Percentiles rank a stretch among this genome's conserved stretches.
Evolutionary conservation across 2,888 invertebrate genomes (phyloP).

Genomic region (Chaetogeoica ovagalla): DNA sequence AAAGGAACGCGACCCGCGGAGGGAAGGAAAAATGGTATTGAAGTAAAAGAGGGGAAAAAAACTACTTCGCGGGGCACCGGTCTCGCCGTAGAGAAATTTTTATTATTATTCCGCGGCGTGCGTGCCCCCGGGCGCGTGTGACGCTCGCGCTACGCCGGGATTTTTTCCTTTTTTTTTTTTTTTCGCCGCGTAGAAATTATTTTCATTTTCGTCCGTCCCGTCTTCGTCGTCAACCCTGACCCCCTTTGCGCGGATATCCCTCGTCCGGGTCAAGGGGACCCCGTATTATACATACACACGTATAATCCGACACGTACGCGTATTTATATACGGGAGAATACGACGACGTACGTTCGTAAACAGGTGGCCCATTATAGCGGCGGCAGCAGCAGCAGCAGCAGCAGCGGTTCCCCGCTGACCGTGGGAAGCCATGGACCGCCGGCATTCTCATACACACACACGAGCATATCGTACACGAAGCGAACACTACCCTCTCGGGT

Average conservation of each 20-base stretch:
- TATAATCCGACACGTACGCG: slow-evolving; percentile 22
- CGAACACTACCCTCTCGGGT: no score
- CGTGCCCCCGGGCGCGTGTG: slow-evolving; percentile 47
- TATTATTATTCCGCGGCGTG: neutral
- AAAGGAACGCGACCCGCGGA: no score
- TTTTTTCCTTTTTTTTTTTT: neutral
- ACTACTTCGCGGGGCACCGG: no score
- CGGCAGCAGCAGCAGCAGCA: neutral
- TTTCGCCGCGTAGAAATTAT: no score
- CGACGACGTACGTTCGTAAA: slow-evolving; percentile 3
- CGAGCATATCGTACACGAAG: no score
- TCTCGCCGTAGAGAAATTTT: no score
- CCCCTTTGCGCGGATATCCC: neutral
- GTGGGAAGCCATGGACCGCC: slow-evolving; percentile 51
- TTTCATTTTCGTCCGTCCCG: no score
- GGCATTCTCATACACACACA: slow-evolving; percentile 42
- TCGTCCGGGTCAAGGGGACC: no score
- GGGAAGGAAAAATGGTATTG: no score
- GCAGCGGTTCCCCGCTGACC: slow-evolving; percentile 50
- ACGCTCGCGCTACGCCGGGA: slow-evolving; percentile 33
- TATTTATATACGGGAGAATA: neutral
- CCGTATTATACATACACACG: neutral
- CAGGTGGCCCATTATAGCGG: slow-evolving; percentile 51
- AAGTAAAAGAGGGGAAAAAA: no score
- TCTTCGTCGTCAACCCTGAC: slow-evolving; percentile 4